These are phyloP conservation scores for Argya squamiceps DNA, from an alignment of 2,797 vertebrate genomes.

Conservation along the genomic window DNA sequence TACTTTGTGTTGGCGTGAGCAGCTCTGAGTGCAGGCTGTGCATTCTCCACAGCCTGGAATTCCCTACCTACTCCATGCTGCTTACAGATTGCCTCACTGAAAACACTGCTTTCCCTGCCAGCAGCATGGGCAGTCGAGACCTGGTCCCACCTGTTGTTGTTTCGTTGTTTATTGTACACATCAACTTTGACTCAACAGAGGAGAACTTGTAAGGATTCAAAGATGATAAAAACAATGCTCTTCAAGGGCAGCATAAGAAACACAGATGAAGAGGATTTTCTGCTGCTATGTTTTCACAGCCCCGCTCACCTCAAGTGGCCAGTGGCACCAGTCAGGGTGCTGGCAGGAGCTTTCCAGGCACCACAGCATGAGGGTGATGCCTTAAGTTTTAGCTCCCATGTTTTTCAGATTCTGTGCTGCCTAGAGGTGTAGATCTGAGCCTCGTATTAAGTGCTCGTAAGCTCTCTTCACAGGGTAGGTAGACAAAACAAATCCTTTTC, in stretches of 20 bases:
- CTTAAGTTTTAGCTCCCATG: no score
- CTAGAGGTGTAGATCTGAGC: no score
- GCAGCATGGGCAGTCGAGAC: fast-evolving
- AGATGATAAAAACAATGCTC: background rate
- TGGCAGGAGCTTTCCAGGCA: background rate
- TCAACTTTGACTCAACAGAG: fast-evolving
- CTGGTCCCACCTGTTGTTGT: background rate
- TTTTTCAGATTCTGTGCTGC: no score
- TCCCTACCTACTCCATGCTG: background rate
- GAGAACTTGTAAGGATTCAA: background rate
- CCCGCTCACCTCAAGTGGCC: background rate
- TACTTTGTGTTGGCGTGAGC: background rate
- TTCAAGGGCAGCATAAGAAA: background rate
- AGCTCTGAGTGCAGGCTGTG: background rate
- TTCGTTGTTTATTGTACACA: background rate
- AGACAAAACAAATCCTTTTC: no score
- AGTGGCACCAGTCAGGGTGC: background rate
- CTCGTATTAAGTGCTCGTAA: no score
- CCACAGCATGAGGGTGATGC: background rate
- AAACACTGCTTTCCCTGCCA: background rate
- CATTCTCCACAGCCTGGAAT: background rate
- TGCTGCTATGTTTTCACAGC: background rate
- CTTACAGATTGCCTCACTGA: background rate
- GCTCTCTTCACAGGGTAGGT: no score
- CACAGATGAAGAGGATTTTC: background rate